Percentiles rank a stretch among this genome's conserved stretches.
These are phyloP conservation scores for Aporophyla lueneburgensis DNA, from an alignment of 2,888 invertebrate genomes.

Conservation along the genomic window DNA sequence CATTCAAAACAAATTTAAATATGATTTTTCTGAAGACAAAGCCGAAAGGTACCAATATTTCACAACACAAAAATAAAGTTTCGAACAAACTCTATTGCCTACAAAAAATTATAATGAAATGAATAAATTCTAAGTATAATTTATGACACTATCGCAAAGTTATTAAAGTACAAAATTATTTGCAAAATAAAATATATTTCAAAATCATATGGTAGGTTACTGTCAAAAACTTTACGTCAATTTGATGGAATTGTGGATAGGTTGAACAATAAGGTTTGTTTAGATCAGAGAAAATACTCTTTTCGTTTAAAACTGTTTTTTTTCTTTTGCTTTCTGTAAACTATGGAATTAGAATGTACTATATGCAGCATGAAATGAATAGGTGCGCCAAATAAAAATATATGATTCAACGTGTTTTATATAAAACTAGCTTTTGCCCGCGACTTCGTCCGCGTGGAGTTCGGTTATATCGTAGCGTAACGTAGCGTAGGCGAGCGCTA, in stretches of 20 bases:
- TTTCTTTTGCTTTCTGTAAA: neutral
- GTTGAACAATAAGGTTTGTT: conserved; percentile 24
- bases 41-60: neutral
- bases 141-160: conserved; percentile 34
- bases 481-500: too few relatives aligned
- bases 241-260: conserved; percentile 7
- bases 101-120: conserved; percentile 18
- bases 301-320: neutral
- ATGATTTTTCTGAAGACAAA: conserved; percentile 5
- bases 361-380: neutral
- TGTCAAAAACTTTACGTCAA: conserved; percentile 61
- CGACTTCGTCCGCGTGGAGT: too few relatives aligned
- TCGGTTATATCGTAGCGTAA: too few relatives aligned
- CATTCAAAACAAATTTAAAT: conserved; percentile 27
- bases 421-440: too few relatives aligned
- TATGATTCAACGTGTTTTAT: too few relatives aligned
- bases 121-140: conserved; percentile 26
- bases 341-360: neutral
- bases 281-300: conserved; percentile 4
- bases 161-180: conserved; percentile 48
- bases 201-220: conserved; percentile 56
- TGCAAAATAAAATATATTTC: conserved; percentile 53
- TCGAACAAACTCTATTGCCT: neutral
- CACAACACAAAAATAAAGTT: conserved; percentile 13
- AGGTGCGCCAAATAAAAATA: too few relatives aligned